Base-by-base conservation (phyloP, 2,888 invertebrate genomes). In the Villa cingulata region DNA sequence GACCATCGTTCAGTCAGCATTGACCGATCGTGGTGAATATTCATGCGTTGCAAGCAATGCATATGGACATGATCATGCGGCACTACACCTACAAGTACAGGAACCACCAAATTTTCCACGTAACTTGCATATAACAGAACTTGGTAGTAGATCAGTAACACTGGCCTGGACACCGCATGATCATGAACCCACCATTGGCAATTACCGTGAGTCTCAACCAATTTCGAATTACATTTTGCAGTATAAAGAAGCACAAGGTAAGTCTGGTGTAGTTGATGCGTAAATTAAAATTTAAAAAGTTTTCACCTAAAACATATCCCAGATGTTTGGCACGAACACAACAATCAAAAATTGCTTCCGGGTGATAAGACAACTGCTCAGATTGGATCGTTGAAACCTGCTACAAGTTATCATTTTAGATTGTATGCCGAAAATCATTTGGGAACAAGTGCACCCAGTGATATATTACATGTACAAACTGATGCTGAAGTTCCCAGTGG, bases 401-500 rank as follows among this genome's bases (percentile, higher is more conserved):
- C 76, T 12, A 75, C 74, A 47, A 69, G 70, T 45, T 79, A 79
- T 65, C 73, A 76, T 58, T 73, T 80, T 56, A 69, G 77, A 27
- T 65, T 79, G 23, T 73, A 73, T 60, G 78, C 78, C 29, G 74
- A 76, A 61, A 80, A 80, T 64, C 73, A 74, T 58, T 70, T 79
- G 51, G 79, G 80, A 17, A 72, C 72, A 43, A 77, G 79, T 59
- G 71, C 73, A 12, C 73, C 76, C 5, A 77, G 77, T 57, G 74
- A 75, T 59, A 72, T 74, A 55, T 64, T 75, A 51, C 70, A 74
- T 56, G 71, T 73, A 2, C 72, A 73, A 59, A 75, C 75, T 0
- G 74, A 74, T 42, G 69, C 72, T 1, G 75, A 75, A 71, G 79
- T 79, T 1, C 86, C 86, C 1, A 78, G 81, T 16, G 83, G 82